Evolutionary conservation across 2,888 invertebrate species (phyloP), one percentile per base, ranked within the genome.

Genomic region (Aleiodes leptofemur): DNA sequence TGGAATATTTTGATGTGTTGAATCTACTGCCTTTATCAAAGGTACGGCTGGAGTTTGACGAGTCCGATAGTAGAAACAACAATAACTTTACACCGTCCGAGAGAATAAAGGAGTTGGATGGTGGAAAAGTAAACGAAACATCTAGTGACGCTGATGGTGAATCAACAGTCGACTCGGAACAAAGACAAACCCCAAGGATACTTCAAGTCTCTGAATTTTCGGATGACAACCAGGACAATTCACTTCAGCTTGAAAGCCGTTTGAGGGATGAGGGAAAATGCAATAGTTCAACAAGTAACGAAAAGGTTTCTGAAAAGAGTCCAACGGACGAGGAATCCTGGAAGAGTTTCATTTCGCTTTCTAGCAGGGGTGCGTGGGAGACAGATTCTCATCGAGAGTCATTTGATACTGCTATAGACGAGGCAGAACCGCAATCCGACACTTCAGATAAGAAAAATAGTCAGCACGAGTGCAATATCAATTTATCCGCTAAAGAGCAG

Each of bases 1-100:
- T 89, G 64, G 89, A 89, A 68, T 89, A 89, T 76, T 88, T 89
- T 72, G 89, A 89, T 78, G 86, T 89, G 4, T 74, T 89, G 57
- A 88, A 89, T 73, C 83, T 89, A 1, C 80, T 89, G 48, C 89
- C 89, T 0, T 69, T 89, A 48, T 88, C 89, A 3, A 89, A 89
- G 78, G 87, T 89, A 2, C 85, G 88, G 13, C 71, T 89, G 71
- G 86, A 87, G 72, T 83, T 86, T 70, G 82, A 86, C 74, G 88
- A 87, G 57, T 77, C 80, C 9, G 83, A 79, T 56, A 81, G 14
- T 23, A 81, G 76, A n/a, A 78, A 69, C n/a, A 50, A 70, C 48
- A 72, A 79, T 71, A 64, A 68, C 43, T 59, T 71, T 14, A 73
- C 66, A 23, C 69, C 74, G 0, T 56, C 72, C 29, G 50, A 56